These are phyloP conservation scores for Coecobrya sp. DNA, from an alignment of 2,888 invertebrate species.

Conservation along the genomic window DNA sequence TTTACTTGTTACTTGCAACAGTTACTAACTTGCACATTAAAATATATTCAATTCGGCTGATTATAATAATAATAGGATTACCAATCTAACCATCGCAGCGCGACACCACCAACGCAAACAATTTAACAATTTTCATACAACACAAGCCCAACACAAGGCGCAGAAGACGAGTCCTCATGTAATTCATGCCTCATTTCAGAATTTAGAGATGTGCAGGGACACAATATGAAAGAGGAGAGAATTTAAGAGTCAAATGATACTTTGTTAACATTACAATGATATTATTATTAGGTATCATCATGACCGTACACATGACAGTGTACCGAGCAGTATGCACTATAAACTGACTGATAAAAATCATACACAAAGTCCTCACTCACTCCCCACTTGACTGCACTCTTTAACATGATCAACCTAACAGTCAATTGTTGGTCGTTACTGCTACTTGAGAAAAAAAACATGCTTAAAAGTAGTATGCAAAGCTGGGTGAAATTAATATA, in stretches of 20 bases:
- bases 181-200: background rate
- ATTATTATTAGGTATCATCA: no score
- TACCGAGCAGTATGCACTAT: background rate
- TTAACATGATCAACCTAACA: background rate
- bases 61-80: background rate
- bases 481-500: no score
- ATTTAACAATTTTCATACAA: background rate
- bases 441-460: background rate
- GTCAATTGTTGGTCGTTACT: slow-evolving; percentile 7
- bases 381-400: background rate
- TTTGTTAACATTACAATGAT: no score
- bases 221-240: background rate
- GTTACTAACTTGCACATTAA: background rate
- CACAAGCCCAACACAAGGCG: background rate
- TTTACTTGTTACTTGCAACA: background rate
- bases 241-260: background rate
- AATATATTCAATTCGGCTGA: slow-evolving; percentile 14
- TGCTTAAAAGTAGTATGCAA: no score
- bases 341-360: background rate
- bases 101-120: background rate
- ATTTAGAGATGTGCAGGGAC: background rate
- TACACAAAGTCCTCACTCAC: background rate
- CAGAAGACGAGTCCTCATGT: background rate
- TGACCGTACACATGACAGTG: background rate
- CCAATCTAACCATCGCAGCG: background rate